These are phyloP conservation scores for Nomada goodeniana DNA, from an alignment of 2,888 invertebrate genomes.

Conservation along the genomic window DNA sequence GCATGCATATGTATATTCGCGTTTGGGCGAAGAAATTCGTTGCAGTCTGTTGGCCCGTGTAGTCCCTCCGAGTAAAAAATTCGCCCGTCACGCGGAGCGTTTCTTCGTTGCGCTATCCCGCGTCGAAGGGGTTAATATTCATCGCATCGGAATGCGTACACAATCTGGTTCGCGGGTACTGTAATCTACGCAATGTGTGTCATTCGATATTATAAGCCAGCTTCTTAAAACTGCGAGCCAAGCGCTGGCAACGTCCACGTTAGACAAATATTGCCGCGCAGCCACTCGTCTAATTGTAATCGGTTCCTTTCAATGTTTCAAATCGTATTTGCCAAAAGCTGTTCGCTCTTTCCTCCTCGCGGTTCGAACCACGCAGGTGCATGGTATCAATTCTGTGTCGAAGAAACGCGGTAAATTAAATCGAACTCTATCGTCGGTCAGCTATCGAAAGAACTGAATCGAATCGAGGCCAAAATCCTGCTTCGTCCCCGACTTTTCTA, in stretches of 20 bases:
- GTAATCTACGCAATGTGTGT: slow-evolving; percentile 7
- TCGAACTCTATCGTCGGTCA: not conserved
- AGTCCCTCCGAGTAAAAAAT: too few species aligned
- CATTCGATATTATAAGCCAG: not conserved
- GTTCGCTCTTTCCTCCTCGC: too few species aligned
- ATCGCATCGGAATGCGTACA: not conserved
- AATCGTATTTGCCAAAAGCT: too few species aligned
- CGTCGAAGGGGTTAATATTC: slow-evolving; percentile 4
- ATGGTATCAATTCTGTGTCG: too few species aligned
- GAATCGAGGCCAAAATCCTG: not conserved
- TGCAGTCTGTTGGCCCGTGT: too few species aligned
- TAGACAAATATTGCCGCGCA: not conserved
- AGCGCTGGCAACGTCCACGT: not conserved
- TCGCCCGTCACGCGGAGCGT: too few species aligned
- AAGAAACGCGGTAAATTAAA: not conserved
- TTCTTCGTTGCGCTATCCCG: too few species aligned
- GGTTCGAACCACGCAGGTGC: too few species aligned
- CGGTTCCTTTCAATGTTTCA: too few species aligned
- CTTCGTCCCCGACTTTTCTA: slow-evolving; percentile 20
- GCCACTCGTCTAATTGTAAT: too few species aligned
- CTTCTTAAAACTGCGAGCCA: not conserved
- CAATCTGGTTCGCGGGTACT: not conserved
- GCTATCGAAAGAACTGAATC: not conserved
- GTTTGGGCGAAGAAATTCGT: too few species aligned
- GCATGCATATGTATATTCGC: too few species aligned